These are phyloP conservation scores for Calosoma granatense DNA, from an alignment of 1,140 invertebrate genomes.

Conservation along the genomic window DNA sequence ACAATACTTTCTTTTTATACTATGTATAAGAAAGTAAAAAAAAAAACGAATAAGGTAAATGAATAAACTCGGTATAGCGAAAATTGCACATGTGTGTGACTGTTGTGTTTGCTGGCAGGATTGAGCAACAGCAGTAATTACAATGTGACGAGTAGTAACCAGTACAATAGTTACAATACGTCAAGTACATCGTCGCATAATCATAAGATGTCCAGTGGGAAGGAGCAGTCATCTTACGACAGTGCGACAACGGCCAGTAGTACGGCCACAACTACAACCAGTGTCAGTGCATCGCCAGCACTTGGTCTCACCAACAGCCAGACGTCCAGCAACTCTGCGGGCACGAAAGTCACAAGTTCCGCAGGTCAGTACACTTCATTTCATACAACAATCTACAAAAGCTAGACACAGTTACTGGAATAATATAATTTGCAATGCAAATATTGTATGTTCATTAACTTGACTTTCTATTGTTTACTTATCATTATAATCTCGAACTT, in stretches of 20 bases:
- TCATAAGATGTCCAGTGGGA: constrained; percentile 35
- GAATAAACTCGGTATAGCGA: too few relatives aligned
- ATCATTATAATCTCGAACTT: too few relatives aligned
- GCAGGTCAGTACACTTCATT: constrained; percentile 23
- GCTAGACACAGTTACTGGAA: too few relatives aligned
- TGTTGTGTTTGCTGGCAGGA: too few relatives aligned
- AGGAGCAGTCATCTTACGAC: constrained; percentile 44
- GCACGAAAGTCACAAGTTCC: constrained; percentile 28
- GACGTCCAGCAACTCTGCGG: constrained; percentile 24
- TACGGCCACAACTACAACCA: constrained; percentile 39
- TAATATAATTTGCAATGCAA: too few relatives aligned
- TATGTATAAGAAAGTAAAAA: too few relatives aligned
- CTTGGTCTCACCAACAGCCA: constrained; percentile 27
- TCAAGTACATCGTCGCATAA: constrained; percentile 32
- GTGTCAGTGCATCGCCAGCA: constrained; percentile 36
- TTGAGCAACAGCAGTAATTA: constrained; percentile 26
- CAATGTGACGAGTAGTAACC: constrained; percentile 20
- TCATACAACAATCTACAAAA: neutral
- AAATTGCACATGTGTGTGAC: too few relatives aligned
- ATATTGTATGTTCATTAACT: too few relatives aligned
- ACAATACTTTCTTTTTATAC: too few relatives aligned
- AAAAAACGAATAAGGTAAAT: too few relatives aligned
- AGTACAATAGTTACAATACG: constrained; percentile 31
- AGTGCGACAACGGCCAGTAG: constrained; percentile 39
- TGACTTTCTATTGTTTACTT: too few relatives aligned